These are phyloP conservation scores for Aphelinus certus DNA, from an alignment of 1,140 invertebrate genomes.

Conservation along the genomic window DNA sequence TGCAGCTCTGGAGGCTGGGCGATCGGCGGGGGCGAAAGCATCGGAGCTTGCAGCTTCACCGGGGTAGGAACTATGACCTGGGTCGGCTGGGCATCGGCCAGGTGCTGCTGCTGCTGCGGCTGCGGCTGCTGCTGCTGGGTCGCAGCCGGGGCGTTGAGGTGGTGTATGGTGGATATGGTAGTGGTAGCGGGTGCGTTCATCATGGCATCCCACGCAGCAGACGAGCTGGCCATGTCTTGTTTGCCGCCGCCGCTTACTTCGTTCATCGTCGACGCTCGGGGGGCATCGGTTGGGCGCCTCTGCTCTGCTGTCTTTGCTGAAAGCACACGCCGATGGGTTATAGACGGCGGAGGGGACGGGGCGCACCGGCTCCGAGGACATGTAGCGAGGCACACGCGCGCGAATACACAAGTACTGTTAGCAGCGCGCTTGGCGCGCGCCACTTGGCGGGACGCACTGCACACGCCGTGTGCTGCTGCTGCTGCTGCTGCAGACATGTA, in stretches of 20 bases:
- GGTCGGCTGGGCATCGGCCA: constrained; percentile 45
- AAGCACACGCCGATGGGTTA: neutral
- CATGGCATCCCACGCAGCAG: constrained; percentile 61
- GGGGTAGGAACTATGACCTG: constrained; percentile 68
- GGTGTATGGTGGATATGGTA: constrained; percentile 55
- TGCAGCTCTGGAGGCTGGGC: constrained; percentile 58
- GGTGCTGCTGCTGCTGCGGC: constrained; percentile 52
- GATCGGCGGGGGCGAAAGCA: constrained; percentile 53
- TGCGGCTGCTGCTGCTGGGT: constrained; percentile 56
- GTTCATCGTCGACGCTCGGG: constrained; percentile 55
- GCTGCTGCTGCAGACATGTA: no score
- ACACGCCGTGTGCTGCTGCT: no score
- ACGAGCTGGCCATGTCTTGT: constrained; percentile 62
- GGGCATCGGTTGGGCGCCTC: constrained; percentile 4
- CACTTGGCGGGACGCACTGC: no score
- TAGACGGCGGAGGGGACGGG: neutral
- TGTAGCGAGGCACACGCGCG: no score
- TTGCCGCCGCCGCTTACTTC: constrained; percentile 65
- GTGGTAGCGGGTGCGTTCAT: constrained; percentile 55
- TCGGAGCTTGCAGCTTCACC: constrained; percentile 64
- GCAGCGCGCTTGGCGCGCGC: no score
- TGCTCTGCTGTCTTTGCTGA: neutral
- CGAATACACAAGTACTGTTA: no score
- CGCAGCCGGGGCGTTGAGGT: constrained; percentile 49
- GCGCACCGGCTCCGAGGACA: no score